Evolutionary conservation across 1,140 invertebrate species (phyloP), one percentile per base, ranked within the genome.

Genomic region (Heliconius eleuchia): DNA sequence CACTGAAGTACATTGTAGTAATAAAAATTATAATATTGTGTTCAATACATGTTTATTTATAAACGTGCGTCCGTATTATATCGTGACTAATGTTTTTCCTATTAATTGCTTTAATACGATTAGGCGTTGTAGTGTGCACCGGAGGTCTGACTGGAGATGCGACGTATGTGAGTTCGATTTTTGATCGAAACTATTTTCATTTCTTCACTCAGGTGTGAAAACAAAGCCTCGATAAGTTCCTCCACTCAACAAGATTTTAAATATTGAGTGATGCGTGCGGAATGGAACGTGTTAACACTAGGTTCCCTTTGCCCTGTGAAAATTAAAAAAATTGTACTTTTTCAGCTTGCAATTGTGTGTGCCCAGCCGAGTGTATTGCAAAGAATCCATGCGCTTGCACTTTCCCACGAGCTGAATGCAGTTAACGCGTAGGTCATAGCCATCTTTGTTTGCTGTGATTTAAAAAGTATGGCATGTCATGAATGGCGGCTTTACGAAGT

Each of bases 361-460:
- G 90, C 73, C 92, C 92, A n/a, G 85, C 91, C 27, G 83, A 89
- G 77, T 93, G 92, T 77, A 93, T 93, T 72, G 84, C 86, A 50
- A 93, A 88, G 19, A 90, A 92, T 76, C 92, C 92, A 1, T 93
- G 91, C 78, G 90, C 91, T 4, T 93, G 91, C 73, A 86, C 79
- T 18, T 93, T 90, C 86, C 92, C 92, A 1, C 89, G 82, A 84
- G 92, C 92, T 6, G 92, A 80, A 50, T 66, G 60, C 27, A 27
- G 23, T 30, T 66, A 66, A 66, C 9, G 9, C 23, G 30, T 66
- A 27, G 60, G 27, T 16, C 27, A 66, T 27, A 66, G 60, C 60
- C 9, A 23, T n/a, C 23, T 66, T 66, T 66, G 60, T 66, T 52
- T 92, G 90, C 75, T 92, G 90, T 74, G 13, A 72, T 42, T 72